phyloP scores from a whole-genome alignment of 2,888 invertebrate genomes.

The Cryptocheilus praepositus region DNA sequence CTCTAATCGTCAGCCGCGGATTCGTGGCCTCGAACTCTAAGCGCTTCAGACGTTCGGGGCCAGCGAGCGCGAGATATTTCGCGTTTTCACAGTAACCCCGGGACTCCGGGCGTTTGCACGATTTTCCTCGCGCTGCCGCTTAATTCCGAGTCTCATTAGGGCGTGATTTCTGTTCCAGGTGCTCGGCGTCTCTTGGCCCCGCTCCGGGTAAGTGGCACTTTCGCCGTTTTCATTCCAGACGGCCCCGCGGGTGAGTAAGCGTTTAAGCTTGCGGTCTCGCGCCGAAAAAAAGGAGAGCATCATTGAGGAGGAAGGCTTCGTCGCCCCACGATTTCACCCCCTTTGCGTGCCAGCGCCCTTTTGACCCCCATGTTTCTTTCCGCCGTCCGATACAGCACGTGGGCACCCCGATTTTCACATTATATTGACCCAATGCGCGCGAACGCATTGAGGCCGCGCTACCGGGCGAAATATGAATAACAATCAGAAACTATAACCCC shows the following conservation, averaged over 20 bases:
- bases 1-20: too few species aligned
- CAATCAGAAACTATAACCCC: slow-evolving; percentile 67
- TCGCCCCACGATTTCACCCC: not conserved
- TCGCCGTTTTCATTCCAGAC: slow-evolving; percentile 46
- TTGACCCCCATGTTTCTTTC: not conserved
- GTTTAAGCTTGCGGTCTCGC: slow-evolving; percentile 44
- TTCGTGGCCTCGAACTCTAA: too few species aligned
- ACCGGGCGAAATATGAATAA: slow-evolving; percentile 63
- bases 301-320: slow-evolving; percentile 11
- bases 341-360: not conserved
- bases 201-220: slow-evolving; percentile 52
- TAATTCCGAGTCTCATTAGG: slow-evolving; percentile 50
- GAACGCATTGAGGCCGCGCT: slow-evolving; percentile 38
- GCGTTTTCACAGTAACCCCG: not conserved
- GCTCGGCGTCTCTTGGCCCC: slow-evolving; percentile 38
- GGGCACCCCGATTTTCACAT: slow-evolving; percentile 47
- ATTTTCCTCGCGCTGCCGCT: slow-evolving; percentile 20
- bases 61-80: not conserved
- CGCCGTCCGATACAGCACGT: slow-evolving; percentile 17
- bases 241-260: slow-evolving; percentile 53
- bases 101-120: not conserved
- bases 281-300: slow-evolving; percentile 13
- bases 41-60: too few species aligned
- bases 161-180: slow-evolving; percentile 58
- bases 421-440: slow-evolving; percentile 52